Percentiles rank a stretch among this genome's conserved stretches.
phyloP scores from a whole-genome alignment of 1,140 invertebrate species.

The Thrips palmi region DNA sequence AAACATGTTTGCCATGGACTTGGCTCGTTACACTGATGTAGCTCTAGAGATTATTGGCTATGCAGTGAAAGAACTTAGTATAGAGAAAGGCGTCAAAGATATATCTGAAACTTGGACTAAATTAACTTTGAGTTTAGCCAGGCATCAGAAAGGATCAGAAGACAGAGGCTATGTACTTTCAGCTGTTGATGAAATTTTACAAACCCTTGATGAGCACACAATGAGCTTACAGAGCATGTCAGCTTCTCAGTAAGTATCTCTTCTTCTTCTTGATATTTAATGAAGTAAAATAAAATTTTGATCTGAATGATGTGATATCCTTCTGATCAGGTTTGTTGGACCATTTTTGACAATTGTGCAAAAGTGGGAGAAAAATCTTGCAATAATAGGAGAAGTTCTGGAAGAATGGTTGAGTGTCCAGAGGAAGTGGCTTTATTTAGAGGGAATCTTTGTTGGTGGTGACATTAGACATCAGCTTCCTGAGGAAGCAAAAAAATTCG shows the following conservation, averaged over 20 bases:
- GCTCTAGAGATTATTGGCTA: conserved; percentile 68
- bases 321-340: conserved; percentile 50
- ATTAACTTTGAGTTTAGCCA: conserved; percentile 10
- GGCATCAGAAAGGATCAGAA: conserved; percentile 30
- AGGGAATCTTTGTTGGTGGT: conserved; percentile 75
- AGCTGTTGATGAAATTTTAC: conserved; percentile 59
- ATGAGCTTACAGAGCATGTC: conserved; percentile 83
- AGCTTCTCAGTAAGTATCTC: conserved; percentile 43
- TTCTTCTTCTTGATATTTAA: conserved; percentile 3
- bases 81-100: conserved; percentile 68
- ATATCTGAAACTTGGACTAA: conserved; percentile 31
- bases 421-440: conserved; percentile 75
- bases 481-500: conserved; percentile 75
- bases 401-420: conserved; percentile 72
- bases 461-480: conserved; percentile 70
- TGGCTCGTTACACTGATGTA: conserved; percentile 65
- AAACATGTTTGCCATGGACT: conserved; percentile 81
- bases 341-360: conserved; percentile 64
- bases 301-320: conserved; percentile 1
- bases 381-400: conserved; percentile 64
- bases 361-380: conserved; percentile 64
- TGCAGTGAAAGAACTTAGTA: conserved; percentile 72
- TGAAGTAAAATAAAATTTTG: neutral
- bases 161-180: conserved; percentile 55
- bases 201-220: conserved; percentile 67